Evolutionary conservation across 1,140 invertebrate species (phyloP), one percentile per base, ranked within the genome.

Genomic region (Vanessa atalanta): DNA sequence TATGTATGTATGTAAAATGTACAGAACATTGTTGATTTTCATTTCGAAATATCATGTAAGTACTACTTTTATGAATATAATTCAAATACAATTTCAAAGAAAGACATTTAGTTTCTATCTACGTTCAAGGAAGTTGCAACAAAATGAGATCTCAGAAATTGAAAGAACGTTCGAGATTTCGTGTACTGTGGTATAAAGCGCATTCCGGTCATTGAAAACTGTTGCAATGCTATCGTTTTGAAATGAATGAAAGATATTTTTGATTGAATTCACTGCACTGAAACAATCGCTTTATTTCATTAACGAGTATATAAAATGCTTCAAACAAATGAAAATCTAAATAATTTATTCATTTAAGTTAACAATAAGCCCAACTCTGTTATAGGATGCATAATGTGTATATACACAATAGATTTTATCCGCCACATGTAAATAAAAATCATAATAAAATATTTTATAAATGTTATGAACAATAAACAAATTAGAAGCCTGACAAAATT

Each of bases 261-360:
- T 73, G 48, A 73, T 53, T 66, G 60, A 57, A 73, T 73, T 67
- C 60, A 69, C 57, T 50, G n/a, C 15, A 53, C 53, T 57, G 53
- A 23, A 11, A 23, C 20, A 23, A 57, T 23, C 8, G 23, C 9
- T 57, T 20, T 43, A 43, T 43, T 43, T 11, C 37, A 43, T 43
- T 43, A 43, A 43, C 37, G 9, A 43, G 37, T 43, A 43, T 43
- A 43, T 43, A 9, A 43, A 43, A 43, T 43, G 9, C 6, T 43
- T 43, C 7, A 1, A 31, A 31, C 26, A 31, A 31, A 31, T 31
- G 26, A 31, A 31, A 31, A 31, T 31, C 26, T 31, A 31, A 31
- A 31, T 31, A 31, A 31, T 31, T 31, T 31, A 31, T 4, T 31
- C 0, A 31, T 31, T 31, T 31, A 31, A 31, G 3, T 31, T 1